phyloP scores from a whole-genome alignment of 2,113 vertebrate genomes.

The Equus quagga region DNA sequence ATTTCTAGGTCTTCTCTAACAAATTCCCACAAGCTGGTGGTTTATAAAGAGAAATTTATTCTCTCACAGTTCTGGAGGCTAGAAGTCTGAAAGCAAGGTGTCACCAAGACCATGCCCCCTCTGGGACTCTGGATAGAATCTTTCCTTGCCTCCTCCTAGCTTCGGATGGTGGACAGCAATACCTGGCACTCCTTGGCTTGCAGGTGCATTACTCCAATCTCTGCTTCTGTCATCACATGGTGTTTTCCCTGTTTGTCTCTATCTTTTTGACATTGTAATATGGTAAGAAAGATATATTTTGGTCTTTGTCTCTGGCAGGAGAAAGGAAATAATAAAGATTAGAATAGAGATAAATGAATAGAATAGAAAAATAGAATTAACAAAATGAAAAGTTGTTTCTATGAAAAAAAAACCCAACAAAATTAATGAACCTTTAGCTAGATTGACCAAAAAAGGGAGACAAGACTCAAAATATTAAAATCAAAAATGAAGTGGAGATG shows the following conservation, averaged over 20 bases:
- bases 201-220: neutral
- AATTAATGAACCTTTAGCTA: neutral
- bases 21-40: no score
- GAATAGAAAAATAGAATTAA: neutral
- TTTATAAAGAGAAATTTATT: no score
- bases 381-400: neutral
- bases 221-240: neutral
- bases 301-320: neutral
- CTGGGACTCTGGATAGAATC: neutral
- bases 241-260: neutral
- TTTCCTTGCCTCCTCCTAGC: neutral
- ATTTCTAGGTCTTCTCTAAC: no score
- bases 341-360: neutral
- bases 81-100: no score
- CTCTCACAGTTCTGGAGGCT: no score
- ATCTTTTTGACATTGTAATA: neutral
- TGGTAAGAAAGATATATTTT: neutral
- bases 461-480: neutral
- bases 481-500: neutral
- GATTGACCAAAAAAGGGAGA: neutral
- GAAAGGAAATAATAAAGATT: neutral
- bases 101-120: no score
- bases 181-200: neutral
- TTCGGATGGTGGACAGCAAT: neutral
- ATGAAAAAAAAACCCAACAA: neutral